Evolutionary conservation across 2,113 vertebrate species (phyloP), one percentile per base, ranked within the genome.

Genomic region (Sebastes fasciatus): DNA sequence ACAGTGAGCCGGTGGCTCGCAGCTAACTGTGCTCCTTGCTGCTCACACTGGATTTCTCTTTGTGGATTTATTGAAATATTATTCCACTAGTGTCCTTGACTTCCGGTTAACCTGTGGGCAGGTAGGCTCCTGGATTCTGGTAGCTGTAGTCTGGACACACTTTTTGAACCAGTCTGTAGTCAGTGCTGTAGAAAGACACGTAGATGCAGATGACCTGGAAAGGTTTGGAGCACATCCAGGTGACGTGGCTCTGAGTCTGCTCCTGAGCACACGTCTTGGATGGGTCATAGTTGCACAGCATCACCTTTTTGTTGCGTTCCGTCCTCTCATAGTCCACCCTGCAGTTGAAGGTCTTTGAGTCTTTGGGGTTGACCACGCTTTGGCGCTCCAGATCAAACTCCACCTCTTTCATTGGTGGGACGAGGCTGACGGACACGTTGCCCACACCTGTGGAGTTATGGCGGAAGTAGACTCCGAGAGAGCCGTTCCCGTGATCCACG

Each of bases 301-400:
- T 94, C 70, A 97, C 96, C 88, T 96, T 96, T 89, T 95, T 96
- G 85, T 94, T 96, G 5, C 95, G 94, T 4, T 96, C 96, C 1
- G 97, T 97, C 73, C 96, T 97, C 94, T 98, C 97, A 8, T 95
- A 96, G 79, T 97, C 96, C 89, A 98, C 95, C 0, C 97, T 94
- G 93, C 97, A 98, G 91, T 97, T 98, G 92, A 98, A 97, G 48
- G 96, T 96, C 84, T 98, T 98, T 43, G 97, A 98, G 87, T 97
- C 97, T 83, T 98, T 98, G 88, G 97, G 96, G 90, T 97, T 96
- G 1, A 97, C 95, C 91, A 97, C 97, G 77, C 97, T 98, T 67
- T 98, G 97, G 57, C 96, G 96, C 85, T 97, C 96, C 88, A 97
- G 91, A 92, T 98, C 96, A 60, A 98, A 98, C 90, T 96, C 93